phyloP scores from a whole-genome alignment of 2,888 invertebrate genomes.

The Helobdella robusta region DNA sequence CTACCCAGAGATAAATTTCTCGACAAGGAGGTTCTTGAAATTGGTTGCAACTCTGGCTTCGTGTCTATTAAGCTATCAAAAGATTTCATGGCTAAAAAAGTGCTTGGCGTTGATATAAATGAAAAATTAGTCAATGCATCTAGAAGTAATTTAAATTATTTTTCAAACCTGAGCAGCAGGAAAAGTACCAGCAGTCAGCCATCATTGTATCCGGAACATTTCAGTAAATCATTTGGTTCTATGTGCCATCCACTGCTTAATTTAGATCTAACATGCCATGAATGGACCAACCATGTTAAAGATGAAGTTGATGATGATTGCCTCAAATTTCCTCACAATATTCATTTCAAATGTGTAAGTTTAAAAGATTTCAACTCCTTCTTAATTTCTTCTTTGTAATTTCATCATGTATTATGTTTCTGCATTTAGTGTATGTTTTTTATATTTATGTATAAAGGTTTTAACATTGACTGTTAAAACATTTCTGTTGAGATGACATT shows the following conservation, averaged over 20 bases:
- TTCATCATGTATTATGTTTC: background rate
- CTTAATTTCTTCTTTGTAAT: background rate
- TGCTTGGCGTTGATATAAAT: slow-evolving; percentile 90
- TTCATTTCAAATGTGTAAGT: slow-evolving; percentile 14
- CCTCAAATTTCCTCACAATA: slow-evolving; percentile 15
- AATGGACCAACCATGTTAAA: background rate
- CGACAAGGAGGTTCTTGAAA: slow-evolving; percentile 82
- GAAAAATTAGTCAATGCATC: slow-evolving; percentile 69
- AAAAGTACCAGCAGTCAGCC: background rate
- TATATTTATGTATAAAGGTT: too few relatives aligned
- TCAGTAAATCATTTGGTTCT: slow-evolving; percentile 12
- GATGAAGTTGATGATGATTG: background rate
- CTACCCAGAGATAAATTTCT: slow-evolving; percentile 75
- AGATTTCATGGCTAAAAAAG: slow-evolving; percentile 71
- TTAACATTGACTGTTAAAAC: too few relatives aligned
- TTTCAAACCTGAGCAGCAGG: background rate
- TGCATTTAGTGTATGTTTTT: too few relatives aligned
- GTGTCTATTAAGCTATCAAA: slow-evolving; percentile 80
- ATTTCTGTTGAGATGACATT: too few relatives aligned
- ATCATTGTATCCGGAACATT: background rate
- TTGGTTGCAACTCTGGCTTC: slow-evolving; percentile 95
- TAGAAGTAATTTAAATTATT: slow-evolving; percentile 64
- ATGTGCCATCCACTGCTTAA: slow-evolving; percentile 17
- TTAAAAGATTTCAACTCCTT: background rate
- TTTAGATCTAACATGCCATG: background rate